Evolutionary conservation across 2,888 invertebrate species (phyloP), one percentile per base, ranked within the genome.

Genomic region (Candidula unifasciata): DNA sequence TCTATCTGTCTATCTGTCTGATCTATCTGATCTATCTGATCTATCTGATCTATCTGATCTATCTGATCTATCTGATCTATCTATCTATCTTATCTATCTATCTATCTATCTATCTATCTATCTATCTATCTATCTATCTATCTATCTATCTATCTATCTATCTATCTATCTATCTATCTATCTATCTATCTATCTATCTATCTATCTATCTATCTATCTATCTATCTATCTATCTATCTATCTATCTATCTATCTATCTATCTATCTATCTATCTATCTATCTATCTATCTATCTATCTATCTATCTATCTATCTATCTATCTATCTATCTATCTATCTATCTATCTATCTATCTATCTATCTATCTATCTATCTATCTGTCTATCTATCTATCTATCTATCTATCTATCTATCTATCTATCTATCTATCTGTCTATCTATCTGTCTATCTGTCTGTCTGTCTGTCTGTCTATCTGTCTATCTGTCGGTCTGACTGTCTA

Each of bases 171-270:
- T 60, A 60, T 60, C 60, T 60, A 60, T 60, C 60, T 60, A 16
- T 60, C 60, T 60, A 16, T 60, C 71, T 73, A 16, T 33, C 35
- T 73, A 35, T 73, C 37, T 73, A 21, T 73, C 35, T 37, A 21
- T 73, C 35, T 73, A 21, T 73, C 35, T 73, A 21, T 44, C 71
- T 44, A 21, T 35, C 37, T 73, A 21, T 44, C 37, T 73, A 21
- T 73, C 71, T 73, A 37, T 35, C 21, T 73, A 21, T 73, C 35
- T 35, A 37, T 73, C 60, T 60, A 60, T 60, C 69, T 69, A 69
- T 69, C 69, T 60, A 60, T 60, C 71, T 73, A 35, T 33, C 35
- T 73, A 35, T 73, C 37, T 73, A 21, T 73, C 35, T 37, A 21
- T 73, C 35, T 73, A 21, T 73, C 35, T 73, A 21, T 44, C 71